Percentiles rank a stretch among this genome's conserved stretches.
Evolutionary conservation across 2,797 vertebrate genomes (phyloP).

Genomic region (Euthynnus affinis): DNA sequence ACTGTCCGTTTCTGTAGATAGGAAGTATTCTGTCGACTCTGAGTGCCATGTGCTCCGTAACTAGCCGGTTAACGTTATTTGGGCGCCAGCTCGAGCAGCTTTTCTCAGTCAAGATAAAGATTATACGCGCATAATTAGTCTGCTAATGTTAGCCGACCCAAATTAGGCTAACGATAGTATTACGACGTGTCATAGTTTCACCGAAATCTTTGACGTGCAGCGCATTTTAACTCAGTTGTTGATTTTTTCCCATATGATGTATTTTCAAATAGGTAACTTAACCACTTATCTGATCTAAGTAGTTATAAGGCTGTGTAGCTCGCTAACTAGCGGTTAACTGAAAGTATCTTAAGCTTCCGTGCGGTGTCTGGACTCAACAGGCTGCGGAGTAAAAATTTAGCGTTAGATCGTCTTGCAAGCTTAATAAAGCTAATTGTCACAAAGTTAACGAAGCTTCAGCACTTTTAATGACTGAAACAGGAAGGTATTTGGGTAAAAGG

Average conservation of each 20-base stretch:
- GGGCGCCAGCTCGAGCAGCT: not conserved
- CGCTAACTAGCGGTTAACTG: not conserved
- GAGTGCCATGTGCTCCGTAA: accelerated
- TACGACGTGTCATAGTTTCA: slow-evolving; percentile 26
- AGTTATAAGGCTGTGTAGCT: not conserved
- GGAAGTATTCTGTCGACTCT: accelerated
- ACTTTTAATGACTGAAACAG: not conserved
- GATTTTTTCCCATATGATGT: not conserved
- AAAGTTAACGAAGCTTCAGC: not conserved
- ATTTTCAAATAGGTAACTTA: not conserved
- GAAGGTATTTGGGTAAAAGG: accelerated
- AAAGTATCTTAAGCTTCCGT: not conserved
- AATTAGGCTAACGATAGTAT: slow-evolving; percentile 31
- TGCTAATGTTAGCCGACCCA: slow-evolving; percentile 50
- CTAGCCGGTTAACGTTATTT: not conserved
- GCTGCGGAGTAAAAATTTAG: not conserved
- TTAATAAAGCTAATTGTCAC: no score
- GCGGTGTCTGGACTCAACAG: slow-evolving; percentile 12
- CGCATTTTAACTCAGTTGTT: no score
- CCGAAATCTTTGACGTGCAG: not conserved
- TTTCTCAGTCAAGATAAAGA: slow-evolving; percentile 31
- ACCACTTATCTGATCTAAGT: accelerated
- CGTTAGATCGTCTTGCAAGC: not conserved
- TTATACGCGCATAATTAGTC: slow-evolving; percentile 57
- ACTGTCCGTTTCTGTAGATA: not conserved